Evolutionary conservation across 1,140 invertebrate species (phyloP), one percentile per base, ranked within the genome.

Genomic region (Penaeus vannamei): DNA sequence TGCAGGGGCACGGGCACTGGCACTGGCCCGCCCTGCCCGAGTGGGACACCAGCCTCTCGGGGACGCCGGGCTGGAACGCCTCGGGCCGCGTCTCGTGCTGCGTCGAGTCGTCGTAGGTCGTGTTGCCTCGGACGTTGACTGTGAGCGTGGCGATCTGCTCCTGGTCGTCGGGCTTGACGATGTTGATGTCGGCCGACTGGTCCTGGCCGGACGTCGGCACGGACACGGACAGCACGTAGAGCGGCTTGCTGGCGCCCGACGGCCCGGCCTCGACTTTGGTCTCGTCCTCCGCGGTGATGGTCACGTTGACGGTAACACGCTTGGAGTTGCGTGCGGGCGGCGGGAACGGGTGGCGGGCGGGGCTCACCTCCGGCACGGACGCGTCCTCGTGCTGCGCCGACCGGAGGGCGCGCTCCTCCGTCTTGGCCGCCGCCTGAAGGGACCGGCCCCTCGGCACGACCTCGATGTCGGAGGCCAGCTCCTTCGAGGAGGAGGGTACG

Each of bases 211-310:
- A 93, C 89, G 95, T 95, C 14, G 96, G 96, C 85, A 96, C 94
- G 76, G 95, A 95, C 87, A 96, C 94, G 87, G 96, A 96, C 90
- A 96, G 93, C 64, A 96, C 94, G 93, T 96, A 96, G 89, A 96
- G 93, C 69, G 95, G 95, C 91, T 95, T 89, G 26, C 90, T 85
- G 42, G 77, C 32, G 32, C 66, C 85, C 1, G 76, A 60, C 26
- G 72, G 29, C 26, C 95, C 91, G 94, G 94, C 91, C 22, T 79
- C 53, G n/a, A 93, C 92, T 91, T 93, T 93, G 91, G 93, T 93
- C 90, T 93, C 94, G 90, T 95, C 94, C 91, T 95, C 95, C 29
- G 95, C 95, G 29, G 95, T 94, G 91, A 97, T 96, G 5, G 96
- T 96, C 86, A 96, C 94, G 93, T 96, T 97, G 79, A 96, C 95